Conservation (phyloP, 2,888 invertebrate species). For the Euplagia quadripunctaria region DNA sequence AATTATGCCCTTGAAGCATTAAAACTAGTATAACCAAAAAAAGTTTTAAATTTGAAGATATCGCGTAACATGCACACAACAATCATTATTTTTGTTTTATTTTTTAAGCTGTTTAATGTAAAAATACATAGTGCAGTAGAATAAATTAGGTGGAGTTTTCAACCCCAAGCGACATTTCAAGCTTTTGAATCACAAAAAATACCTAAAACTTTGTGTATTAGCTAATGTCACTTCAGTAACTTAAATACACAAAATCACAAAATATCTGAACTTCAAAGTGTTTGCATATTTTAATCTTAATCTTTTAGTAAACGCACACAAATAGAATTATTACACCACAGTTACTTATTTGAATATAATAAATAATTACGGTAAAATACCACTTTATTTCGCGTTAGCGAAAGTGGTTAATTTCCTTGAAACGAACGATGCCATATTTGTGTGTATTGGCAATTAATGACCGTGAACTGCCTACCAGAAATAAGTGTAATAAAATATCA, state of each 20-base stretch:
- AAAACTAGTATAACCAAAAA: neutral
- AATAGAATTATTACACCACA: neutral
- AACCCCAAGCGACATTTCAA: neutral
- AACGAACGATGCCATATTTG: slow-evolving; percentile 20
- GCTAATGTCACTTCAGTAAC: too few relatives aligned
- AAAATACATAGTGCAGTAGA: neutral
- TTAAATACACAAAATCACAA: neutral
- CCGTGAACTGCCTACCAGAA: slow-evolving; percentile 32
- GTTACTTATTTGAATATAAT: neutral
- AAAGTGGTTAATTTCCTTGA: neutral
- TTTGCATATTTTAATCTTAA: too few relatives aligned
- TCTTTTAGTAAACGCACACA: too few relatives aligned
- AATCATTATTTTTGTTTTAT: too few relatives aligned
- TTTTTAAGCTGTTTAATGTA: neutral
- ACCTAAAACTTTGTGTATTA: too few relatives aligned
- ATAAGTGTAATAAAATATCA: slow-evolving; percentile 31
- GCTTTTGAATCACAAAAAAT: neutral
- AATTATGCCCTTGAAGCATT: neutral
- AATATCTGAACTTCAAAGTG: neutral
- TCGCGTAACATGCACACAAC: neutral
- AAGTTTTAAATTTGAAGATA: neutral
- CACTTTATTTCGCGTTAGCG: neutral
- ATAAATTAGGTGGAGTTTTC: neutral
- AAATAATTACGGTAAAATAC: neutral
- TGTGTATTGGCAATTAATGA: slow-evolving; percentile 19